Evolutionary conservation across 37 sponge, comb jelly and placozoan genomes (phyloP), one percentile per base, ranked within the genome.

Genomic region (Agelas oroides): DNA sequence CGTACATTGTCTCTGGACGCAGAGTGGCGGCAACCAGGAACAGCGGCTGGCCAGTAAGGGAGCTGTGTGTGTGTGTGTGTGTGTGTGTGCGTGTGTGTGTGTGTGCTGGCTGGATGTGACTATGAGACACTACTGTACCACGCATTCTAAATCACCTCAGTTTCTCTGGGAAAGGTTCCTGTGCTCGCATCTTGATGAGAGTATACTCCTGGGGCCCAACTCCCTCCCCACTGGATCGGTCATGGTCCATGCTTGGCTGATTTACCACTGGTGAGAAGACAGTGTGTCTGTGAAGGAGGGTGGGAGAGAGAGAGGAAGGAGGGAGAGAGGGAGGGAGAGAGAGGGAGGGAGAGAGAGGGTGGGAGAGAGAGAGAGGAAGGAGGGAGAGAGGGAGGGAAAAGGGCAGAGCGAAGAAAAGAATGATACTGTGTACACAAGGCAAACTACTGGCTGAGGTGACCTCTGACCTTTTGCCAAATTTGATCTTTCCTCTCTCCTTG

Each of bases 211-310:
- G 99, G 36, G 94, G 91, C 38, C 97, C 99, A 59, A 99, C 97
- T 33, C 97, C 97, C 76, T 99, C 99, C 65, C 99, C 99, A 80
- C 82, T 77, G 64, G 91, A 63, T 24, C 99, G 66, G 66, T 99
- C 99, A 68, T 99, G 99, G 70, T 99, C 99, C 99, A 99, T 99
- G 60, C 97, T 92, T 12, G 99, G 97, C 92, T 99, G 99, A 31
- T 80, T 80, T 53, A 96, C 97, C 88, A 83, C 86, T 0, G 93
- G 91, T 18, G 96, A 97, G 88, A 76, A 99, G 24, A 99, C 90
- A 24, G 97, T 93, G 84, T 99, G 89, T 58, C 94, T 90, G 37
- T 14, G 46, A 27, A 12, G 66, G 2, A 59, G 38, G 12, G 13
- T 1, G n/a, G 79, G 17, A 28, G 13, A 31, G 32, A 11, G 2